Evolutionary conservation across 2,888 invertebrate genomes (phyloP), one percentile per base, ranked within the genome.

Genomic region (Exephanes ischioxanthus): DNA sequence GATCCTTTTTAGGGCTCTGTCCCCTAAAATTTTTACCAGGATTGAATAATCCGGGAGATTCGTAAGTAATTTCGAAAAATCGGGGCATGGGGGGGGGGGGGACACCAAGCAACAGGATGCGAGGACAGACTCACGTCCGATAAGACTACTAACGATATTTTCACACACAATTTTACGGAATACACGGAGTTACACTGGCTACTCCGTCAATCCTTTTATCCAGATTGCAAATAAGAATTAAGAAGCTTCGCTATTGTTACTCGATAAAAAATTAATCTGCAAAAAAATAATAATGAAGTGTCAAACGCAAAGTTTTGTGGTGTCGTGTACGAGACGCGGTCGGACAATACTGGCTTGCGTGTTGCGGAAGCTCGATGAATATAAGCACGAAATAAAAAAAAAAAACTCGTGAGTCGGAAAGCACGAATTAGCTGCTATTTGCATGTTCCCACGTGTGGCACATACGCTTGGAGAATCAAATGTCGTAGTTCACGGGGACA

Each of bases 361-460:
- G 55, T 55, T 22, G 55, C 11, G 41, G 41, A 41, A 41, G 41
- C 33, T 58, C 22, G 45, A 58, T 22, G 41, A 37, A 73, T 33
- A 51, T 33, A 30, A 19, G 26, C 30, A 30, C 53, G 33, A 37
- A 53, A 26, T n/a, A 19, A 53, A 53, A 71, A 71, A 71, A 71
- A 71, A 67, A 41, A 26, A n/a, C 73, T 45, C 73, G 58, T 41
- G 41, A 73, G 41, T 61, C 41, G 16, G 41, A 41, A 72, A 72
- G 58, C 58, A 41, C 45, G 73, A 45, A 41, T 58, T 58, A 14
- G 26, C 14, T n/a, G 58, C 7, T 37, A 41, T 72, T 37, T 58
- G 37, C 22, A 26, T 58, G 41, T 45, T 22, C 26, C 58, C 26
- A 22, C 22, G 58, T 58, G 26, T 14, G 22, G 58, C 22, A 55